Base-by-base conservation (phyloP, 1,140 invertebrate species). In the Copidosoma floridanum region DNA sequence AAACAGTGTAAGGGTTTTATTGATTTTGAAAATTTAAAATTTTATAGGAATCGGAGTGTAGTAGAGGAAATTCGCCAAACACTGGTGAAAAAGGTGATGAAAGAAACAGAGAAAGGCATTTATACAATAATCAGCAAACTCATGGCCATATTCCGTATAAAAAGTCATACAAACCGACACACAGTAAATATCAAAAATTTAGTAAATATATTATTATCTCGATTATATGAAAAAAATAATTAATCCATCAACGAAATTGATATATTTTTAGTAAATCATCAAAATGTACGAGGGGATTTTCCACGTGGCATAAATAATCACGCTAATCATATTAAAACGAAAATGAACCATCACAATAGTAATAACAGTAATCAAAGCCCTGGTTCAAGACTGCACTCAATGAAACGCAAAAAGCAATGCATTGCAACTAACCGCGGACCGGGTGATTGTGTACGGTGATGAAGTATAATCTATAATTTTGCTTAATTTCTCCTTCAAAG, bases 381-480 rank as follows among this genome's bases (percentile, higher is more conserved):
- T 40, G 71, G 67, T 20, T 70, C 72, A 14, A 73, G 71, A 29
- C 64, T 69, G 50, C 70, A 74, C 50, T 68, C 67, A 3, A 61
- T 74, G 14, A 80, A 79, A 60, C 73, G 77, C 37, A 80, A 79
- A 68, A 80, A 80, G 63, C 71, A 74, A 32, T 72, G 70, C 43
- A 68, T 72, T 21, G 68, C 66, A 50, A 68, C 72, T n/a, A n/a
- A n/a, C 29, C 76, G 75, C 43, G 72, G 71, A 16, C 72, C 76
- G 12, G 75, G 74, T 12, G 78, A 80, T 66, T 78, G 78, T 68
- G 74, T 80, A 69, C 78, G 78, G 78, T 80, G 77, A 80, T 80
- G 73, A 78, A 80, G 64, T 62, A 64, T 66, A 58, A 57, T 63
- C 29, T 12, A 29, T 37, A 46, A 52, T 60, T 20, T 61, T 65